Evolutionary conservation across 2,888 invertebrate species (phyloP).

Genomic region (Dasypolia templi): DNA sequence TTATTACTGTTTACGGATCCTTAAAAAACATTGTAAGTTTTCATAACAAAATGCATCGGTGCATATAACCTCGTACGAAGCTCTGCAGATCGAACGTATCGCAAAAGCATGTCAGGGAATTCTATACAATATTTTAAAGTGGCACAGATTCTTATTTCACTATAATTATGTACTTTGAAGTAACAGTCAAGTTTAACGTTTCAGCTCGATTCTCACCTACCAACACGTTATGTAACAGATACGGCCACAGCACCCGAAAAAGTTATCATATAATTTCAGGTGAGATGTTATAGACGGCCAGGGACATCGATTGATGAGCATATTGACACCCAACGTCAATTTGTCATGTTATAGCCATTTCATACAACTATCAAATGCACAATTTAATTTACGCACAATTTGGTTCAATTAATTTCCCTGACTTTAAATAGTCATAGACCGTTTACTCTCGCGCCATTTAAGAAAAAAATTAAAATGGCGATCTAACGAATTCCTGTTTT

Average conservation of each 20-base stretch:
- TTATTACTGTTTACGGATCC: background rate
- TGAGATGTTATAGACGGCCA: no score
- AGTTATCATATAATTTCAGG: background rate
- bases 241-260: background rate
- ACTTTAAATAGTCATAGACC: no score
- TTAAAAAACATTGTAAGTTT: background rate
- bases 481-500: background rate
- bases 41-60: background rate
- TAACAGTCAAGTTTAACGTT: slow-evolving; percentile 17
- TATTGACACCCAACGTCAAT: background rate
- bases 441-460: background rate
- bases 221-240: background rate
- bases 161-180: slow-evolving; percentile 24
- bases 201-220: slow-evolving; percentile 13
- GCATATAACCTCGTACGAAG: background rate
- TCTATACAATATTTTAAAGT: slow-evolving; percentile 20
- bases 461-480: background rate
- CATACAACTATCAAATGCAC: background rate
- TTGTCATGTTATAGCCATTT: background rate
- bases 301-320: background rate
- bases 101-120: background rate
- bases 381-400: no score
- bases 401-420: background rate
- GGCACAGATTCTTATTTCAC: slow-evolving; percentile 40
- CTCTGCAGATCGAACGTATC: slow-evolving; percentile 16